Evolutionary conservation across 2,888 invertebrate genomes (phyloP).

Genomic region (Arctia plantaginis): DNA sequence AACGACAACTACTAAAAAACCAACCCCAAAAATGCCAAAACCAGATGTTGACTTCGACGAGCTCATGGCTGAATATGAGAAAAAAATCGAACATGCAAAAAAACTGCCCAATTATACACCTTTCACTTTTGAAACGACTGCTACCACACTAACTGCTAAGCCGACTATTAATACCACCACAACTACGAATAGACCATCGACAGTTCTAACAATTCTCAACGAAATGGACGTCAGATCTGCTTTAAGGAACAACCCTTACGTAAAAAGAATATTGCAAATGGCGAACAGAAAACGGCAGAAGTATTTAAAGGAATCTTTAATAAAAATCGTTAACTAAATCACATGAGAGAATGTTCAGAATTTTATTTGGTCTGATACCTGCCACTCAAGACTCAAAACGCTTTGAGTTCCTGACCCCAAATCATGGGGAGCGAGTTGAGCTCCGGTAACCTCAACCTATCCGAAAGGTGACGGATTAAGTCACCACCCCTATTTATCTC

Average conservation of each 20-base stretch:
- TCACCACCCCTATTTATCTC: too few species aligned
- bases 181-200: constrained; percentile 37
- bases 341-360: background rate
- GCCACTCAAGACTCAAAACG: too few species aligned
- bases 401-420: too few species aligned
- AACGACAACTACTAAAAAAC: background rate
- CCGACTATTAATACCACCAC: constrained; percentile 14
- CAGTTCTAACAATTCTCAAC: constrained; percentile 61
- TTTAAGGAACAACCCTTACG: constrained; percentile 63
- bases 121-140: constrained; percentile 23
- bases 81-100: background rate
- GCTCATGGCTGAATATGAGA: background rate
- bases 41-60: background rate
- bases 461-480: too few species aligned
- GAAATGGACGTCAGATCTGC: constrained; percentile 62
- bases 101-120: constrained; percentile 9
- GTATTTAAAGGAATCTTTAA: constrained; percentile 45
- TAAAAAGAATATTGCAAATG: constrained; percentile 67
- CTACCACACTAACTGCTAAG: background rate
- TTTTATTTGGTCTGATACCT: too few species aligned
- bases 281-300: constrained; percentile 56
- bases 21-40: background rate
- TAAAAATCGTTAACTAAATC: constrained; percentile 3
- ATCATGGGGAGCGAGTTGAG: too few species aligned
- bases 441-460: too few species aligned